Conservation (phyloP, 2,113 vertebrate genomes). For the Patagioenas fasciata region DNA sequence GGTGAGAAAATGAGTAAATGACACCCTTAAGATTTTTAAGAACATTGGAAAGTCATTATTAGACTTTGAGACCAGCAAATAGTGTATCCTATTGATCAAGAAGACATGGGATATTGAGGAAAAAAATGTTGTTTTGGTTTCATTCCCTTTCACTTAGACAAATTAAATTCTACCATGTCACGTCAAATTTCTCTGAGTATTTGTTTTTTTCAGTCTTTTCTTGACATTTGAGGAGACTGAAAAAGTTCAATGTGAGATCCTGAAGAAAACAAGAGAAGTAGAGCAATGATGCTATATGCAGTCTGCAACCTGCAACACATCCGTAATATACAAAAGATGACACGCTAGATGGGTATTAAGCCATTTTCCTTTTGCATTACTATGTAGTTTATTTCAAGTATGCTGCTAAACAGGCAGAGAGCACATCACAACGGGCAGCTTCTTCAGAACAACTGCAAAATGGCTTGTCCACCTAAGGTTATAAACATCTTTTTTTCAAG, state of each 20-base stretch:
- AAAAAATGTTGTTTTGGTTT: background rate
- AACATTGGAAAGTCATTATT: background rate
- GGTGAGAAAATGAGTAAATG: conserved; percentile 3
- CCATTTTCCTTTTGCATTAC: background rate
- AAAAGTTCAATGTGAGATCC: background rate
- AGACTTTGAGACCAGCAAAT: background rate
- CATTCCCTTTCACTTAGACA: conserved; percentile 13
- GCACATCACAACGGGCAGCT: background rate
- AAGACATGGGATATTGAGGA: background rate
- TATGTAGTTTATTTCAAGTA: background rate
- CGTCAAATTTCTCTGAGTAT: conserved; percentile 23
- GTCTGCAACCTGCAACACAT: background rate
- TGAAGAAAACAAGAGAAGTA: background rate
- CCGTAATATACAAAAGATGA: background rate
- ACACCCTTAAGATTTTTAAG: background rate
- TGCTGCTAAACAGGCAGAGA: background rate
- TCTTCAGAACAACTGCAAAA: background rate
- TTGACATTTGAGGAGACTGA: conserved; percentile 47
- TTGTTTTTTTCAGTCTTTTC: conserved; percentile 43
- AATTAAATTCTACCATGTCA: conserved; percentile 32
- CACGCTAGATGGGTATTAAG: background rate
- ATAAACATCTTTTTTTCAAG: background rate
- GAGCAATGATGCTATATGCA: background rate
- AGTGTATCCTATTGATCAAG: background rate
- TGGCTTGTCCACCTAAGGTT: background rate